These are phyloP conservation scores for Halictus quadricinctus DNA, from an alignment of 2,888 invertebrate species.

Conservation along the genomic window DNA sequence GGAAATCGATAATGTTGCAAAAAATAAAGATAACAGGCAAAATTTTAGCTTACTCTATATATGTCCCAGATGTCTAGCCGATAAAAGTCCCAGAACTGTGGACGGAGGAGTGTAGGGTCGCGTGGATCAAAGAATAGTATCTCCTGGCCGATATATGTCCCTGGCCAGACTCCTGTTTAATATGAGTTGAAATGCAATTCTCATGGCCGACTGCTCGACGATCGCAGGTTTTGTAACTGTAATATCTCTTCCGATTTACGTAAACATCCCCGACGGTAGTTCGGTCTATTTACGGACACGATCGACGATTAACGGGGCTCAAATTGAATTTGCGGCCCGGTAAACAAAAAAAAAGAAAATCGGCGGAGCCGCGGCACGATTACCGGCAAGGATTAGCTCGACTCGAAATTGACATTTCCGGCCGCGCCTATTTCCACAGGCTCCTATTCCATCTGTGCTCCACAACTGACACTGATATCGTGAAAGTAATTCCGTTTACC, in stretches of 20 bases:
- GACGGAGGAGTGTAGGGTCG: too few species aligned
- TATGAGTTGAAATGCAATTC: background rate
- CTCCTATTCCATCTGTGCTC: constrained; percentile 51
- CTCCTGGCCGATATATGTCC: too few species aligned
- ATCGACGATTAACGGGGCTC: constrained; percentile 61
- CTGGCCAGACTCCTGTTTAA: too few species aligned
- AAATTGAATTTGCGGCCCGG: constrained; percentile 66
- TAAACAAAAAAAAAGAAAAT: too few species aligned
- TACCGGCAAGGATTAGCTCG: constrained; percentile 73
- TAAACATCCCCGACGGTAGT: constrained; percentile 51
- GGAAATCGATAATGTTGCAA: background rate
- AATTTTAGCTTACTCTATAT: too few species aligned
- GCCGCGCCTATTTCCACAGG: constrained; percentile 74
- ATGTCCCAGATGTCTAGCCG: too few species aligned
- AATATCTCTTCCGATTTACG: constrained; percentile 39
- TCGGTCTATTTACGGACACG: constrained; percentile 38
- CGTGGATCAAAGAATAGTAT: too few species aligned
- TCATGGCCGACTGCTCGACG: background rate
- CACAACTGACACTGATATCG: constrained; percentile 58
- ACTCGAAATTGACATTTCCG: constrained; percentile 78
- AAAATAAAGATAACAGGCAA: background rate
- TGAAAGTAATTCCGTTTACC: constrained; percentile 71
- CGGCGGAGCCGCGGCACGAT: constrained; percentile 17
- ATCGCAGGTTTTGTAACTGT: background rate
- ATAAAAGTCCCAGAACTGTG: too few species aligned